Evolutionary conservation across 2,113 vertebrate species (phyloP), one percentile per base, ranked within the genome.

Genomic region (Hippoglossus stenolepis): DNA sequence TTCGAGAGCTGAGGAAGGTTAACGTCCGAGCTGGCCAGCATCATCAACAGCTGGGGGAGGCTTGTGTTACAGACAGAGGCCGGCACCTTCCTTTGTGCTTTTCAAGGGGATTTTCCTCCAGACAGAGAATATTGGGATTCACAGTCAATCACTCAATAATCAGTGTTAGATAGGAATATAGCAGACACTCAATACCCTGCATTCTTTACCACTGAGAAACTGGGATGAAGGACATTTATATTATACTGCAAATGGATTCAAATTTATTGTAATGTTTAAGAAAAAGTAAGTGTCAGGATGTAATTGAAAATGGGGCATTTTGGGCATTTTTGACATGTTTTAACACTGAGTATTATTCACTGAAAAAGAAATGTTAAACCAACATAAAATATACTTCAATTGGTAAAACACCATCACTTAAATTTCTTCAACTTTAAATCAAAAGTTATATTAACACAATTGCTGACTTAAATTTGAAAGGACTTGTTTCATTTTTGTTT

Each of bases 41-140:
- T 77, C 75, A 35, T 66, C 83, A 69, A 70, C 69, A 89, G 83
- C 81, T 83, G 87, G 54, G 40, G 38, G 9, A 31, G 51, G 75
- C 67, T 89, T 76, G 60, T 67, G 78, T 87, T 84, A 66, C 83
- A 72, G 31, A 54, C 56, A 71, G 49, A 71, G 65, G 70, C 45
- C 45, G 82, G 18, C 79, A 82, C 66, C 85, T 87, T 85, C 58
- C 61, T 26, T 31, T 11, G 10, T 6, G 70, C 61, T 31, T 81
- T 75, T 80, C 67, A 38, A 72, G 87, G 91, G 90, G 84, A 79
- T 77, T 90, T 93, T 86, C 85, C 83, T 51, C 47, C 20, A 47
- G 73, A 68, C 66, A 60, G 53, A 74, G 77, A 88, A 76, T 71
- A 70, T 79, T 75, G 63, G 74, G 85, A 91, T 85, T 80, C 72